Evolutionary conservation across 2,113 vertebrate genomes (phyloP).

Genomic region (Marmota flaviventris): DNA sequence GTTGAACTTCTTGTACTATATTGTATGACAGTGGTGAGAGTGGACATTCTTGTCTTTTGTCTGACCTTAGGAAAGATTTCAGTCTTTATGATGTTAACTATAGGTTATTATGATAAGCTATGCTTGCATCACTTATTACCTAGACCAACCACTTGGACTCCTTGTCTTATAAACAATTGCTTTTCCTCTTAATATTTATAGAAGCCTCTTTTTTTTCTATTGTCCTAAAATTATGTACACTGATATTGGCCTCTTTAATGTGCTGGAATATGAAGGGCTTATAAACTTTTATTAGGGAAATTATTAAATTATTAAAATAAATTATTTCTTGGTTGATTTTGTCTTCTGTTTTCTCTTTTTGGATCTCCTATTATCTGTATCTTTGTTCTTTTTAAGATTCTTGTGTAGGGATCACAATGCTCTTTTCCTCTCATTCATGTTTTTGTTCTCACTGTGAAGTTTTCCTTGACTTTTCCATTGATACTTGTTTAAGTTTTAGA

Average conservation of each 20-base stretch:
- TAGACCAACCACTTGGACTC: neutral
- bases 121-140: neutral
- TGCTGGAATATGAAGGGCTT: neutral
- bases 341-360: neutral
- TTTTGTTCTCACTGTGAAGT: neutral
- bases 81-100: neutral
- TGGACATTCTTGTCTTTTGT: neutral
- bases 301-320: neutral
- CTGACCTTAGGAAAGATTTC: neutral
- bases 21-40: neutral
- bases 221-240: neutral
- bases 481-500: neutral
- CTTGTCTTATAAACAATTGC: neutral
- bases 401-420: neutral
- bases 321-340: constrained; percentile 5
- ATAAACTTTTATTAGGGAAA: neutral
- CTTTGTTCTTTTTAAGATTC: neutral
- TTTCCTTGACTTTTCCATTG: neutral
- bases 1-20: neutral
- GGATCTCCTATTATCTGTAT: neutral
- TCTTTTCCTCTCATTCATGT: neutral
- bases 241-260: neutral
- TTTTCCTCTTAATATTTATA: neutral
- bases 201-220: neutral
- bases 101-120: neutral